Base-by-base conservation (phyloP, 2,888 invertebrate species). In the Amiota mariae region DNA sequence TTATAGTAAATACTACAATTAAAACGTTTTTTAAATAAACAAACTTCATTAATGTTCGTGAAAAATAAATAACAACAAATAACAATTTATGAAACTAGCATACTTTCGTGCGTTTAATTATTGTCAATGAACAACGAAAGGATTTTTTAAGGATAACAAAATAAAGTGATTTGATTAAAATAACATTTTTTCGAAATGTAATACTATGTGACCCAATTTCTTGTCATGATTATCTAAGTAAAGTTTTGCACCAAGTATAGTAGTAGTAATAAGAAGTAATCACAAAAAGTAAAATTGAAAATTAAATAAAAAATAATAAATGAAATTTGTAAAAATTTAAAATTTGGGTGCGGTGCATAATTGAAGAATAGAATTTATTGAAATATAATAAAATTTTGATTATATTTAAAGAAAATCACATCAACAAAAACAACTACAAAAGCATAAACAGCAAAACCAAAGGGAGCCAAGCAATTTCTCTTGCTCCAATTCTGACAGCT, bases 401-500 rank as follows among this genome's bases (percentile, higher is more conserved):
- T 1, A 36, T 36, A 36, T 6, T 36, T 36, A 6, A 36, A 36
- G 36, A 36, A 36, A 36, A 36, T 36, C 36, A 36, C 36, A 36
- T 36, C 36, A 36, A 36, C 36, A 36, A 36, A 2, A 36, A 24
- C 24, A 24, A 24, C 24, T 2, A 24, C 24, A 24, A 24, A 24
- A 24, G 1, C 3, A 6, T 51, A n/a, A 51, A 51, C 1, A n/a
- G 51, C 54, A 1, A 51, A 4, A 51, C 3, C 13, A 51, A 51
- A 51, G 54, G 13, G 54, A 51, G n/a, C 54, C 54, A 51, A 51
- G 54, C 12, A 2, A 51, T 49, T n/a, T 59, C 18, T 49, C 46
- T 70, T 59, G 59, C 56, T 68, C 57, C 59, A 70, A 51, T 71
- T 71, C 24, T 71, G 51, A 71, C 71, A 71, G 71, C 71, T 71